Evolutionary conservation across 2,888 invertebrate species (phyloP).

Genomic region (Parnassius mnemosyne): DNA sequence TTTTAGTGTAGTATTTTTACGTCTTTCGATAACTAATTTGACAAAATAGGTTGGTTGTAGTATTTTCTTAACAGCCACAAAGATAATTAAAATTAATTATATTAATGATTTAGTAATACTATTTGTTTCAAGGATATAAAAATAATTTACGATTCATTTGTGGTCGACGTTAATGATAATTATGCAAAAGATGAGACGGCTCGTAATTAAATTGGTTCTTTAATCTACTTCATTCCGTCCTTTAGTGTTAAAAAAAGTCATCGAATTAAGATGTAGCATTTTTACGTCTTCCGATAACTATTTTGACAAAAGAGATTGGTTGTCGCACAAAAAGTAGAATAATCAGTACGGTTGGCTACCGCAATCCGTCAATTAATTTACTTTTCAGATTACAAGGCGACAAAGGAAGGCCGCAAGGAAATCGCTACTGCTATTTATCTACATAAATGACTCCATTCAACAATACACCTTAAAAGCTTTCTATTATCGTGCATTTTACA

Average conservation of each 20-base stretch:
- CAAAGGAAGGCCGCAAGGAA: slow-evolving; percentile 56
- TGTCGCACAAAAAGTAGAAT: slow-evolving; percentile 61
- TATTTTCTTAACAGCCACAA: slow-evolving; percentile 1
- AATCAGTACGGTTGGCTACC: slow-evolving; percentile 58
- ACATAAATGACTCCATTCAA: slow-evolving; percentile 29
- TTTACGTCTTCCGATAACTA: slow-evolving; percentile 44
- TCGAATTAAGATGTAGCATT: slow-evolving; percentile 35
- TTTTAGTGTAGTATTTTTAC: no score
- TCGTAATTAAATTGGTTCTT: slow-evolving; percentile 14
- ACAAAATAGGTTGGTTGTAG: no score
- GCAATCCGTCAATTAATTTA: slow-evolving; percentile 74
- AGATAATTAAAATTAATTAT: slow-evolving; percentile 15
- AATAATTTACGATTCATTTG: slow-evolving; percentile 25
- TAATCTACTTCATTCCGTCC: slow-evolving; percentile 17
- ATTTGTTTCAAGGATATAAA: slow-evolving; percentile 17
- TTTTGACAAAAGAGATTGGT: slow-evolving; percentile 58
- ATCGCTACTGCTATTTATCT: slow-evolving; percentile 47
- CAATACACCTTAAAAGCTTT: slow-evolving; percentile 41
- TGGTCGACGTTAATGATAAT: slow-evolving; percentile 13
- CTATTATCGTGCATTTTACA: slow-evolving; percentile 40
- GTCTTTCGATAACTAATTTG: no score
- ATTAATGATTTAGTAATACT: slow-evolving; percentile 9
- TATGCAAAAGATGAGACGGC: slow-evolving; percentile 12
- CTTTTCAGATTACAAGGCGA: slow-evolving; percentile 66
- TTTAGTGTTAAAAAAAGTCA: slow-evolving; percentile 31